Evolutionary conservation across 1,140 invertebrate species (phyloP), one percentile per base, ranked within the genome.

Genomic region (Drosophila simulans): DNA sequence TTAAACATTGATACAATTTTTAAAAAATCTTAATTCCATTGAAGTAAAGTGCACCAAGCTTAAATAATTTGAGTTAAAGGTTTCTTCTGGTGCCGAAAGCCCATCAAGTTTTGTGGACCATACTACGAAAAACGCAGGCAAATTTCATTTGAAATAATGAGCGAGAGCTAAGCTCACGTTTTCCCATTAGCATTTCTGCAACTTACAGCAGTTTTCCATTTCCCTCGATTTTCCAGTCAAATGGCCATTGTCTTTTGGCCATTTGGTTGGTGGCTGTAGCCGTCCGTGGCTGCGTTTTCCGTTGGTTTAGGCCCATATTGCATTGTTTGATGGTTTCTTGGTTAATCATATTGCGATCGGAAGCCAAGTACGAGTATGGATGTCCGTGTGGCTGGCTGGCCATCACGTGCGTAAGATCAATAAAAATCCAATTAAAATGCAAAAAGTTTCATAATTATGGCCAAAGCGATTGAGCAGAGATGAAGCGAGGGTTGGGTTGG

Each of bases 351-450:
- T 43, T 39, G 60, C 39, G 76, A 76, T 76, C 60, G 72, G 62
- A 56, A 66, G 64, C 52, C 39, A 39, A 11, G 45, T 39, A 43
- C 10, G 15, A 59, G 68, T 59, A 8, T 31, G 51, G 11, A n/a
- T 70, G 68, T 59, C 22, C 31, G 45, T 15, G 12, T 20, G 3
- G 46, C 31, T 20, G 2, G 42, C 31, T 64, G 59, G n/a, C 60
- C 84, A 88, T 88, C 84, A 80, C 83, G 83, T 88, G 83, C 83
- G 83, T 88, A 88, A 80, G 86, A 89, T 88, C 84, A 88, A 88
- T 88, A 88, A 88, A 88, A 88, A 80, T 89, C 83, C 80, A 88
- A 88, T 88, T 88, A 88, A 88, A 88, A 89, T 84, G 66, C 77
- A 82, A 82, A 89, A 88, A 86, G 75, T 88, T 86, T 84, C 80